Conservation (phyloP, 2,888 invertebrate genomes). For the Actias luna region DNA sequence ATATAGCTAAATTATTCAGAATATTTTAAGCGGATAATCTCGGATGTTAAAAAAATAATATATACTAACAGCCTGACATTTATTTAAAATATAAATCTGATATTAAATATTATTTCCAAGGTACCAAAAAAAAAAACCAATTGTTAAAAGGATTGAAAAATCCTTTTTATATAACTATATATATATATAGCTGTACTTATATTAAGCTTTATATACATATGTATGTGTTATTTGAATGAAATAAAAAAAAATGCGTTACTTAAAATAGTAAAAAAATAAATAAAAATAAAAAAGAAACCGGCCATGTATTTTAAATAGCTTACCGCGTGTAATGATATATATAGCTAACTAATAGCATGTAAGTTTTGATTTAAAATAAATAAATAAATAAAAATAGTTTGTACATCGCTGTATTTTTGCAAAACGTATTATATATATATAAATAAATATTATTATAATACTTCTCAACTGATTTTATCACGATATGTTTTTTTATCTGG, state of each 20-base stretch:
- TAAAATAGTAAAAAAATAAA: slow-evolving; percentile 38
- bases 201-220: slow-evolving; percentile 32
- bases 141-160: background rate
- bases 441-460: background rate
- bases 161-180: background rate
- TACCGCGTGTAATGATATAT: slow-evolving; percentile 59
- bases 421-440: slow-evolving; percentile 30
- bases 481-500: background rate
- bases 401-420: slow-evolving; percentile 70
- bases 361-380: slow-evolving; percentile 42
- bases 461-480: background rate
- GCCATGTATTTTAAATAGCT: slow-evolving; percentile 63
- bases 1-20: background rate
- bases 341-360: slow-evolving; percentile 45
- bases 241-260: slow-evolving; percentile 22
- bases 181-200: slow-evolving; percentile 65
- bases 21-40: no score
- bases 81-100: background rate
- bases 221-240: slow-evolving; percentile 32
- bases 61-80: no score
- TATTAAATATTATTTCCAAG: background rate
- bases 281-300: slow-evolving; percentile 65
- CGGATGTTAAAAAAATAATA: background rate
- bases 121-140: background rate
- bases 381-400: slow-evolving; percentile 21